phyloP scores from a whole-genome alignment of 2,113 vertebrate genomes.

The Otus sunia region DNA sequence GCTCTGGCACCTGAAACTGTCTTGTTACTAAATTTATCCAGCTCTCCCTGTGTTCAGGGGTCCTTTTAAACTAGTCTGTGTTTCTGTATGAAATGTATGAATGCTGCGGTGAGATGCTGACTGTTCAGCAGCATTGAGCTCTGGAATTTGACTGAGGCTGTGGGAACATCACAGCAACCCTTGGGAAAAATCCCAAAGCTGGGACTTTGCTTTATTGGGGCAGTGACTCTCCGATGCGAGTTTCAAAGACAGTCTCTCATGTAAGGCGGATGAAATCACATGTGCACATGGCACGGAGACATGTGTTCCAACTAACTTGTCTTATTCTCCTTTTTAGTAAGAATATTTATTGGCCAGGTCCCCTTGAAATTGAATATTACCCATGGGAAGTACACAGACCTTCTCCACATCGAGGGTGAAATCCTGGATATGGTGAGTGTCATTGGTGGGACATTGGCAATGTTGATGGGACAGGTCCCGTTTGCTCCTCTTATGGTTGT shows the following conservation, averaged over 20 bases:
- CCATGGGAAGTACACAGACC: slow-evolving; percentile 63
- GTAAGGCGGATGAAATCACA: not conserved
- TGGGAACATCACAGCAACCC: not conserved
- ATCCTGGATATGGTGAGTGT: slow-evolving; percentile 83
- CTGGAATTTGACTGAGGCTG: slow-evolving; percentile 3
- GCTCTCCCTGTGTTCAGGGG: not conserved
- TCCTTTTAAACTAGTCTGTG: not conserved
- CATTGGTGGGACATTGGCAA: not conserved
- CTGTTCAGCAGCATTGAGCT: not conserved
- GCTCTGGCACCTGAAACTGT: not conserved
- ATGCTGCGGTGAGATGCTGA: not conserved
- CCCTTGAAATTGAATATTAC: slow-evolving; percentile 74
- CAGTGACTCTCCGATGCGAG: not conserved
- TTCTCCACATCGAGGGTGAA: slow-evolving; percentile 80
- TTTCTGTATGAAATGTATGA: not conserved
- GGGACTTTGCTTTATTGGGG: not conserved
- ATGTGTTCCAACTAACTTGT: not conserved
- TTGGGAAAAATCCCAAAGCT: not conserved
- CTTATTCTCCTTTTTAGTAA: slow-evolving; percentile 76
- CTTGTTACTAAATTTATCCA: not conserved
- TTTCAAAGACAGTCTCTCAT: not conserved
- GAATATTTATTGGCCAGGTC: slow-evolving; percentile 88
- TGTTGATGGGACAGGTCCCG: not conserved
- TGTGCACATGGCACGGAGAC: not conserved
- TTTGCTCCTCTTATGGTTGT: not conserved